Base-by-base conservation (phyloP, 2,113 vertebrate genomes). In the Psilopsiagon aurifrons region DNA sequence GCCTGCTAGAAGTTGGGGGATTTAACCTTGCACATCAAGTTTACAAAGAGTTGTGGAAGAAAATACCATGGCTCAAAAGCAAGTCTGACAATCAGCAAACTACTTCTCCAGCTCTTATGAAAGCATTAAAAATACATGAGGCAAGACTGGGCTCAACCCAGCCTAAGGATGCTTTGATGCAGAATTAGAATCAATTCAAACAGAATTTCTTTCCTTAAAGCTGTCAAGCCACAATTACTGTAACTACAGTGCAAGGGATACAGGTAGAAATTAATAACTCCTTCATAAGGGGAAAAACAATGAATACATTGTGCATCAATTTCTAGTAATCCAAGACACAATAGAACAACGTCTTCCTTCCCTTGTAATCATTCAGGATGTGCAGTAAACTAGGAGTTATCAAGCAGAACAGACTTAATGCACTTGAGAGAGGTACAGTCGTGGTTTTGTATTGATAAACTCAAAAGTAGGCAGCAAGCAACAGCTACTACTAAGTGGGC, bases 381-480 rank as follows among this genome's bases (percentile, higher is more conserved):
- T 35, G 59, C 76, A 84, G 31, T 24, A 89, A 75, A 3, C 19
- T 47, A 41, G 35, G 60, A 87, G 81, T 75, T 78, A 59, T 14
- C 63, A 44, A 70, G 51, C 64, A 90, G 83, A 88, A 80, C 37
- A 63, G 82, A 86, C 33, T 59, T 43, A 33, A 59, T 73, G 60
- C 74, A 44, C 74, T 68, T 43, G 70, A 41, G 49, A 88, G n/a
- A 0, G 0, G 49, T 46, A 70, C 17, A 62, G 49, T 54, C 71
- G 70, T 13, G 59, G 20, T 7, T 92, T 91, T 84, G 47, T 75
- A 89, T 75, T 59, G 88, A 93, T 83, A 93, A 95, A 52, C 41
- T 59, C 54, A 33, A 12, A 86, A 92, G 76, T 9, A 81, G 79
- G 83, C 59, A 94, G 78, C n/a, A 83, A 89, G 70, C 29, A 90